A percentile compares a stretch with the other conserved stretches of the same genome.
These are phyloP conservation scores for Edolisoma coerulescens DNA, from an alignment of 2,113 vertebrate genomes.

Conservation along the genomic window DNA sequence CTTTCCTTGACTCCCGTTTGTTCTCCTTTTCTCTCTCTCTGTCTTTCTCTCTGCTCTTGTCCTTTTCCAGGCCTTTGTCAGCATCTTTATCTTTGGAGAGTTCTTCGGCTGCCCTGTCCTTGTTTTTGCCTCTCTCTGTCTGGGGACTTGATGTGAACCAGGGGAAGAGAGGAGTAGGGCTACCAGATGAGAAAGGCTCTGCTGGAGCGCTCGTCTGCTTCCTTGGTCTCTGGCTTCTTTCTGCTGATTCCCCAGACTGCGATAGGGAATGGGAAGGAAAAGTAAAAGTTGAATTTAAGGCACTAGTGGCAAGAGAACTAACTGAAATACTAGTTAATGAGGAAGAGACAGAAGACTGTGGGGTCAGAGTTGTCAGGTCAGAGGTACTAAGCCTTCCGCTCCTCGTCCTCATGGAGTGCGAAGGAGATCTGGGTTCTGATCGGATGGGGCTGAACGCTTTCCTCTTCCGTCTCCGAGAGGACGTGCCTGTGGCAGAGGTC, in stretches of 20 bases:
- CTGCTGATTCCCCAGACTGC: constrained; percentile 72
- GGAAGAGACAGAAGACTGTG: constrained; percentile 76
- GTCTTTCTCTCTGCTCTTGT: constrained; percentile 84
- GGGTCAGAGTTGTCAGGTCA: constrained; percentile 75
- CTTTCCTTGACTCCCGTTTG: constrained; percentile 86
- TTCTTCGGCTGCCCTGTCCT: constrained; percentile 73
- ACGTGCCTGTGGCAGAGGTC: constrained; percentile 69
- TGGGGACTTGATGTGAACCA: constrained; percentile 81
- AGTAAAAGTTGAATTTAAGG: constrained; percentile 89
- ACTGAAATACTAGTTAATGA: constrained; percentile 86
- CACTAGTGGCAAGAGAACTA: constrained; percentile 90
- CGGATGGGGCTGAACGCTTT: constrained; percentile 78
- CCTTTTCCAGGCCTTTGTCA: constrained; percentile 83
- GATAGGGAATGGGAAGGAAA: constrained; percentile 78
- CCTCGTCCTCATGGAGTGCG: constrained; percentile 95
- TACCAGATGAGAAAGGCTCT: constrained; percentile 76
- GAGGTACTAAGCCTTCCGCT: constrained; percentile 87
- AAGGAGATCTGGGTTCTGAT: constrained; percentile 87
- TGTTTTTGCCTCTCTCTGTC: constrained; percentile 76
- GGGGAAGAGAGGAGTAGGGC: constrained; percentile 77
- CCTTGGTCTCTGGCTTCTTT: constrained; percentile 71
- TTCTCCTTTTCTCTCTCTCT: constrained; percentile 90
- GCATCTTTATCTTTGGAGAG: constrained; percentile 75
- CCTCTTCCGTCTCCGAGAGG: constrained; percentile 78
- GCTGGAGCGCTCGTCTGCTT: constrained; percentile 66